Evolutionary conservation across 2,797 vertebrate genomes (phyloP).

Genomic region (Agapornis canus): DNA sequence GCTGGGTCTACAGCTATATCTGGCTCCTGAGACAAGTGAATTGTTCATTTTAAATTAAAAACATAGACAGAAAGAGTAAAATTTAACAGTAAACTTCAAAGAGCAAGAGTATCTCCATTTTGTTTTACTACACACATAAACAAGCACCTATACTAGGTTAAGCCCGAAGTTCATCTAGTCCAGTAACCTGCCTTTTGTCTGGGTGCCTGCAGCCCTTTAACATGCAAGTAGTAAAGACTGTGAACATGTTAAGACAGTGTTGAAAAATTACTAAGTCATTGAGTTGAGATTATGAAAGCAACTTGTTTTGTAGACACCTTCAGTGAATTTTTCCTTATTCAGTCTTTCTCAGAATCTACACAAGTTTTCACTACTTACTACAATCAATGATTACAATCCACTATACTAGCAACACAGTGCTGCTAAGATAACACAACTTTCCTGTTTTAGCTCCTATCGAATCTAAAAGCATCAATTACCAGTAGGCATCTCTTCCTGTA

Average conservation of each 20-base stretch:
- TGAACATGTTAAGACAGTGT: background rate
- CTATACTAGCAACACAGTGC: background rate
- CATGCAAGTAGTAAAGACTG: background rate
- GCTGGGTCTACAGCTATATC: background rate
- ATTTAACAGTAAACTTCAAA: background rate
- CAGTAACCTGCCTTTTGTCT: background rate
- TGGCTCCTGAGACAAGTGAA: background rate
- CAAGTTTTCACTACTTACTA: background rate
- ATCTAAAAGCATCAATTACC: background rate
- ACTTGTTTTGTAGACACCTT: background rate
- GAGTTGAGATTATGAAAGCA: background rate
- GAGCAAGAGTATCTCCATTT: background rate
- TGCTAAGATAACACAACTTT: background rate
- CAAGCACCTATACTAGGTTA: background rate
- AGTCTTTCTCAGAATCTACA: background rate
- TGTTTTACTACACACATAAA: background rate
- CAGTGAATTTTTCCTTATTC: background rate
- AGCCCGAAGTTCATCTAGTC: background rate
- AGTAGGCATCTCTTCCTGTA: background rate
- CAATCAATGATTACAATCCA: background rate
- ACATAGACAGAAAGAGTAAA: background rate
- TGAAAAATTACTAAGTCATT: background rate
- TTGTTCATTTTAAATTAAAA: background rate
- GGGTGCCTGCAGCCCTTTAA: background rate
- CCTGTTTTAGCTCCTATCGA: background rate